Evolutionary conservation across 2,113 vertebrate genomes (phyloP).

Genomic region (Gorsachius goisagi): DNA sequence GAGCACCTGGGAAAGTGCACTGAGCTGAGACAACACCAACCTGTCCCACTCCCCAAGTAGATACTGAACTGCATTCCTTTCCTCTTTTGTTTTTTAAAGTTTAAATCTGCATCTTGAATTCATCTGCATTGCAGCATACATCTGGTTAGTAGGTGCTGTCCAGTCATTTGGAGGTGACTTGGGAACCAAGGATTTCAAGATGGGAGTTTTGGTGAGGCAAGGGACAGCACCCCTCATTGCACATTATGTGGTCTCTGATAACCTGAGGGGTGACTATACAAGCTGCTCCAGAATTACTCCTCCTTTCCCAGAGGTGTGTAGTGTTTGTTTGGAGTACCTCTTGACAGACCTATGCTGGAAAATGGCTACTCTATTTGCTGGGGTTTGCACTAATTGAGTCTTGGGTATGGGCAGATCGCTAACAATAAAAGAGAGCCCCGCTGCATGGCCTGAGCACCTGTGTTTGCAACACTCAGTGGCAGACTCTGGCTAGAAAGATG

Average conservation of each 20-base stretch:
- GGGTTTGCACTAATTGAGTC: slow-evolving; percentile 30
- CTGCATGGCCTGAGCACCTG: not conserved
- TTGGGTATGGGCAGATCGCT: not conserved
- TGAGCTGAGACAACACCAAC: slow-evolving; percentile 44
- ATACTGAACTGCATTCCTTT: slow-evolving; percentile 52
- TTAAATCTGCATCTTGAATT: slow-evolving; percentile 1
- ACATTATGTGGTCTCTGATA: not conserved
- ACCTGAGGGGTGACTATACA: not conserved
- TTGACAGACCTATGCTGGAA: not conserved
- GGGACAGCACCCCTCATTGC: not conserved
- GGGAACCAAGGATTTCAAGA: slow-evolving; percentile 5
- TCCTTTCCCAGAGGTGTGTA: not conserved
- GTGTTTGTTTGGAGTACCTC: not conserved
- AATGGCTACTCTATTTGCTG: not conserved
- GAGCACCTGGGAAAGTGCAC: slow-evolving; percentile 57
- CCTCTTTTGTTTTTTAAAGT: slow-evolving; percentile 25
- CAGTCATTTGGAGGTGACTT: not conserved
- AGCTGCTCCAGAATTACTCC: not conserved
- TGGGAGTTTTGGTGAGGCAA: not conserved
- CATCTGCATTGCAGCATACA: not conserved
- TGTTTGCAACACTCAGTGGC: not conserved
- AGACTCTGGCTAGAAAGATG: slow-evolving; percentile 36
- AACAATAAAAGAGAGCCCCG: not conserved
- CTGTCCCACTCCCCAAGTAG: slow-evolving; percentile 7
- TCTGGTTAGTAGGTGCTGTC: slow-evolving; percentile 21